Evolutionary conservation across 1,140 invertebrate genomes (phyloP).

Genomic region (Achatina immaculata): DNA sequence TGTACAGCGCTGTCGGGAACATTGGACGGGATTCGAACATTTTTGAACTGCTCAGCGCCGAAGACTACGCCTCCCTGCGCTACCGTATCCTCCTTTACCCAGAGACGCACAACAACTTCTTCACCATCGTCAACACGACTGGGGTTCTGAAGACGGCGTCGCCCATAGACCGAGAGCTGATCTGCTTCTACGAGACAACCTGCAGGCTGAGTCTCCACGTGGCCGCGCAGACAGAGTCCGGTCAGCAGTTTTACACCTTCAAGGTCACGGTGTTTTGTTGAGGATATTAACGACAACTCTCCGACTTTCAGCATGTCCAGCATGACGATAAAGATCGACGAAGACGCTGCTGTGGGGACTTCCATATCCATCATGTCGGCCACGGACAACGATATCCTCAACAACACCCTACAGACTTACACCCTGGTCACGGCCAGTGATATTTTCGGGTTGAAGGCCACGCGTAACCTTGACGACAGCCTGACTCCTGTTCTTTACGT

Average conservation of each 20-base stretch:
- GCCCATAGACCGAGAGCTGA: conserved; percentile 43
- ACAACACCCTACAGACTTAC: conserved; percentile 67
- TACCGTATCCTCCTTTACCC: conserved; percentile 26
- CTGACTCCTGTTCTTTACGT: conserved; percentile 44
- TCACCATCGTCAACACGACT: conserved; percentile 29
- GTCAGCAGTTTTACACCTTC: conserved; percentile 48
- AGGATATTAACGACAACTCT: conserved; percentile 92
- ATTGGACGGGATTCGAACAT: conserved; percentile 40
- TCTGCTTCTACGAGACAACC: conserved; percentile 48
- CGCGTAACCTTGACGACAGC: conserved; percentile 38
- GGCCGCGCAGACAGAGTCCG: conserved; percentile 36
- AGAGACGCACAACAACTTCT: conserved; percentile 26
- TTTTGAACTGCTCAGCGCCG: conserved; percentile 28
- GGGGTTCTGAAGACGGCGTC: conserved; percentile 42
- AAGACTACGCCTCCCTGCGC: conserved; percentile 31
- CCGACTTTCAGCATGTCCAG: conserved; percentile 78
- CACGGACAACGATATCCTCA: conserved; percentile 72
- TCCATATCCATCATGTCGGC: conserved; percentile 78
- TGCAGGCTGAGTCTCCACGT: conserved; percentile 44
- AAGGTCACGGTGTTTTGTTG: conserved; percentile 50
- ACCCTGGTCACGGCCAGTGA: conserved; percentile 42
- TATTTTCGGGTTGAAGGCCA: conserved; percentile 35
- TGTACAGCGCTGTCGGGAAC: conserved; percentile 26
- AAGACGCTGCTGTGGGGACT: conserved; percentile 72
- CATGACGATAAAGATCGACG: conserved; percentile 50